These are phyloP conservation scores for Nycticorax nycticorax DNA, from an alignment of 2,113 vertebrate species.

Conservation along the genomic window DNA sequence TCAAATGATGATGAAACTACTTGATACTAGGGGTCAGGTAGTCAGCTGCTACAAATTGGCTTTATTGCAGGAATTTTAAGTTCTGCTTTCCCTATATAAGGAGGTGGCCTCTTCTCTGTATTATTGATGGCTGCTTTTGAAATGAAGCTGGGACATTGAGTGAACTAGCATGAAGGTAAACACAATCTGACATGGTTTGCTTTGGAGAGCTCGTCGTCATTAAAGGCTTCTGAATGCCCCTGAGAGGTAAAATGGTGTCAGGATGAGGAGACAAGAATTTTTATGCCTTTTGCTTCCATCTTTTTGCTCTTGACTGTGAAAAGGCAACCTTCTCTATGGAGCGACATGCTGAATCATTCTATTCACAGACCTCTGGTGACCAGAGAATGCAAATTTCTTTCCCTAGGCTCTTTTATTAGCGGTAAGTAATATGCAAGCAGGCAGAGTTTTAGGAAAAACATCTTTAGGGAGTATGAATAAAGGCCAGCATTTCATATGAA, in stretches of 20 bases:
- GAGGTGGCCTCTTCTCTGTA: not conserved
- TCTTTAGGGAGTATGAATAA: not conserved
- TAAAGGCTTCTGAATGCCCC: not conserved
- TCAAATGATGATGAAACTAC: not conserved
- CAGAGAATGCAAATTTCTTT: conserved; percentile 9
- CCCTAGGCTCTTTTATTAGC: not conserved
- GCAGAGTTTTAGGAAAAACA: not conserved
- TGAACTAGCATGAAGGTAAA: not conserved
- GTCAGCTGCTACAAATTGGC: not conserved
- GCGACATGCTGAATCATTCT: not conserved
- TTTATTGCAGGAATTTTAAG: not conserved
- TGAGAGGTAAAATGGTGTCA: not conserved
- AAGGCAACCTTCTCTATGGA: not conserved
- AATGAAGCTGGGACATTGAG: not conserved
- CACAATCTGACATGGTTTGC: not conserved
- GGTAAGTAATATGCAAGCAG: not conserved
- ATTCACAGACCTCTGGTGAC: not conserved
- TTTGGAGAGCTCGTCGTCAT: not conserved
- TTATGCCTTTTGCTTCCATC: not conserved
- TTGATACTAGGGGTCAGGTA: not conserved
- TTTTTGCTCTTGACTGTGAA: not conserved
- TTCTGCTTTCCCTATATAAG: not conserved
- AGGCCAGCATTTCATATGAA: not conserved
- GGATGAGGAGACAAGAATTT: not conserved
- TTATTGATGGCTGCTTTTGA: not conserved